A percentile compares a stretch with the other conserved stretches of the same genome.
phyloP scores from a whole-genome alignment of 2,113 vertebrate genomes.

The Chloebia gouldiae region DNA sequence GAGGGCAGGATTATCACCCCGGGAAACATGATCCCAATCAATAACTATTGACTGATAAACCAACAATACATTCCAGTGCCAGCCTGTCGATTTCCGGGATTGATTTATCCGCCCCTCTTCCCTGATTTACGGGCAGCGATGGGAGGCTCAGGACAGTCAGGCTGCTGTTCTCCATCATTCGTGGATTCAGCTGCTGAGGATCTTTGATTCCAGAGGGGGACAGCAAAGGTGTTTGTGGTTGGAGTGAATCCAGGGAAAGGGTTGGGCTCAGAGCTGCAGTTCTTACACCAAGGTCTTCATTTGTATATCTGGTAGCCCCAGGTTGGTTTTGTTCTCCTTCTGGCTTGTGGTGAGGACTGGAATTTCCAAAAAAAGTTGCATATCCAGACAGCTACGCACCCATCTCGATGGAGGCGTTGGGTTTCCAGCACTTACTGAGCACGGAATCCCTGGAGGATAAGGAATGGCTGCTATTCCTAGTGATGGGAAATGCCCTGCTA shows the following conservation, averaged over 20 bases:
- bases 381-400: not conserved
- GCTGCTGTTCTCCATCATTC: slow-evolving; percentile 7
- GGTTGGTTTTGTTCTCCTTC: not conserved
- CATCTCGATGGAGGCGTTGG: accelerated
- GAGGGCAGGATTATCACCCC: not conserved
- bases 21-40: not conserved
- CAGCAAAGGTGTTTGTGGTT: not conserved
- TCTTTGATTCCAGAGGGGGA: not conserved
- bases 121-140: slow-evolving; percentile 11
- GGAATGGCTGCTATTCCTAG: not conserved
- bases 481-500: not conserved
- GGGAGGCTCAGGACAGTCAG: not conserved
- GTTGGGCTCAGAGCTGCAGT: not conserved
- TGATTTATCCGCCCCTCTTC: slow-evolving; percentile 11
- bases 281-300: not conserved
- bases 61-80: slow-evolving; percentile 29
- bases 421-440: not conserved
- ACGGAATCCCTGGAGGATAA: not conserved
- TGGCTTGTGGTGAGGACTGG: not conserved
- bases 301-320: not conserved
- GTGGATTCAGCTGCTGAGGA: not conserved
- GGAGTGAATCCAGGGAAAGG: not conserved
- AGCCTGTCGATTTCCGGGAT: slow-evolving; percentile 3
- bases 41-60: slow-evolving; percentile 49
- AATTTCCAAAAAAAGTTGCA: not conserved